Evolutionary conservation across 1,140 invertebrate genomes (phyloP), one percentile per base, ranked within the genome.

Genomic region (Leptoteleia sp.): DNA sequence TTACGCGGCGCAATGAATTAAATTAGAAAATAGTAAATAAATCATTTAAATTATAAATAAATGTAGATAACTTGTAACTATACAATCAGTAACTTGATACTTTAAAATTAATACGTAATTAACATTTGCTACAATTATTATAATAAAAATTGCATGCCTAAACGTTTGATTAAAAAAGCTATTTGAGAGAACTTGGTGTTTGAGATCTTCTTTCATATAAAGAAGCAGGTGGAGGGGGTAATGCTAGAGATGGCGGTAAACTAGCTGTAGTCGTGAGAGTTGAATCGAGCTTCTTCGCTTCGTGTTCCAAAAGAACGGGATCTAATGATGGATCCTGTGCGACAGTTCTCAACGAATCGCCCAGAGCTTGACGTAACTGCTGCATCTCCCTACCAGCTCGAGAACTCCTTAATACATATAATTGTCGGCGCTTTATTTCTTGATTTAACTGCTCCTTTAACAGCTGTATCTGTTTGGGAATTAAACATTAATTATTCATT

Each of bases 351-450:
- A 98, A 87, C 0, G 96, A 97, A 82, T 95, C 94, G 0, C 96
- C 96, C 0, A 98, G 90, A 1, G 94, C 94, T 76, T 94, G 92
- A 6, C 96, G 92, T 47, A 97, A 88, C 61, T 96, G 94, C 81
- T 94, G 93, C 91, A 97, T 95, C 85, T 97, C 96, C 13, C 95
- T 90, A 0, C 95, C 96, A 6, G 95, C 93, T 67, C 95, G 92
- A 0, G 94, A 93, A 82, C 94, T 96, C 65, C 95, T 91, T 7
- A 79, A 50, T 7, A 97, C 93, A 88, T 96, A 97, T 75, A 94
- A 91, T 84, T 97, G 96, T 4, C 96, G 91, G 5, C 95, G 92
- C 79, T 95, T 95, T 13, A 96, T 94, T 90, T 97, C 96, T 80
- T 96, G 94, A 42, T 93, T 93, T 40, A 97, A 90, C 88, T 97